phyloP scores from a whole-genome alignment of 37 sponge, comb jelly and placozoan species.

The Mnemiopsis leidyi region DNA sequence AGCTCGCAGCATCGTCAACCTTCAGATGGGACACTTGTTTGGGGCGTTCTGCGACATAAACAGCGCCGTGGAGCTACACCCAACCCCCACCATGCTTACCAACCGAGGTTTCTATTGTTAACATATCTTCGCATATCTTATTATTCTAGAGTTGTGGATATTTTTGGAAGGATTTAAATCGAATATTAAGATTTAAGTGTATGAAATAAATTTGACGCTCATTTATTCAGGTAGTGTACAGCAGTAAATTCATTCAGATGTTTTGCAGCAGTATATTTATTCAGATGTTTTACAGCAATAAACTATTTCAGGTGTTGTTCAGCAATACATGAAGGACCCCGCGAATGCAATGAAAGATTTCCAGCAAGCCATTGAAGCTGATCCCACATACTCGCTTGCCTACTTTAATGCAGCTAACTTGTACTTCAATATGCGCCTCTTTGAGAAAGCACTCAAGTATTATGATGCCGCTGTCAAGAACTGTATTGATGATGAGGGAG shows the following conservation, averaged over 20 bases:
- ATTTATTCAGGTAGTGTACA: no score
- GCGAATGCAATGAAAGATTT: conserved; percentile 81
- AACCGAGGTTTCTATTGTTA: conserved; percentile 73
- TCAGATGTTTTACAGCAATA: no score
- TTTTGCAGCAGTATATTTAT: no score
- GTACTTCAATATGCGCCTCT: conserved; percentile 70
- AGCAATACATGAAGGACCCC: conserved; percentile 75
- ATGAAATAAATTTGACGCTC: no score
- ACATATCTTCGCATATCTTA: no score
- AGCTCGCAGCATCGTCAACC: conserved; percentile 82
- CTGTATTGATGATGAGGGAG: conserved; percentile 68
- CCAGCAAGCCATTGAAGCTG: conserved; percentile 72
- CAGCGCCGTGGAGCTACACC: conserved; percentile 71
- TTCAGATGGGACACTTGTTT: conserved; percentile 84
- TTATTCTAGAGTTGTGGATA: no score
- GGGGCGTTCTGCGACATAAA: conserved; percentile 87
- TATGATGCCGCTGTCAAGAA: conserved; percentile 72
- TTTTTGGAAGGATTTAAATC: no score
- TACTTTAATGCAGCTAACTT: conserved; percentile 92
- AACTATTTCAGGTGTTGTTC: conserved; percentile 12
- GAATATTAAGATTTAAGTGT: no score
- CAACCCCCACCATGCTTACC: conserved; percentile 72
- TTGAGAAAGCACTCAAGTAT: conserved; percentile 62
- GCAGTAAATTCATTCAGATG: not conserved
- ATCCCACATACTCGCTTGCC: conserved; percentile 76